Conservation (phyloP, 2,888 invertebrate species). For the Venusia cambrica region DNA sequence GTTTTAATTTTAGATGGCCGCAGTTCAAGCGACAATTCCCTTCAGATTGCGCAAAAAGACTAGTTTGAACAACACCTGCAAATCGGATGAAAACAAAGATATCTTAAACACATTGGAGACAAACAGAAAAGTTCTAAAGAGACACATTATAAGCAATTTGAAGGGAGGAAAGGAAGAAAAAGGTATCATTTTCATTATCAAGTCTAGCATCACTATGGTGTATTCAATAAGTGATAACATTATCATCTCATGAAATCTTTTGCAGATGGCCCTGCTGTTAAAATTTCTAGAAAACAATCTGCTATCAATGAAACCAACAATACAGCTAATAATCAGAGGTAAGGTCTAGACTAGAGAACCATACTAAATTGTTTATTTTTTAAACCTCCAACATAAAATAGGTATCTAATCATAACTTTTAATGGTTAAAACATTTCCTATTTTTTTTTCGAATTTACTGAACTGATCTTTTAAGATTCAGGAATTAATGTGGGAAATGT, state of each 20-base stretch:
- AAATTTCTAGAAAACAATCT: constrained; percentile 46
- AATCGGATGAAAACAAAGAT: constrained; percentile 56
- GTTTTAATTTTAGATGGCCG: constrained; percentile 52
- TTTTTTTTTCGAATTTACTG: too few relatives aligned
- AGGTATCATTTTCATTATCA: constrained; percentile 34
- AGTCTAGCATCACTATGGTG: not conserved
- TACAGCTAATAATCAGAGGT: constrained; percentile 16
- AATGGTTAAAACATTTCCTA: too few relatives aligned
- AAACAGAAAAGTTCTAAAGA: constrained; percentile 36
- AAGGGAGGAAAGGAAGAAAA: constrained; percentile 33
- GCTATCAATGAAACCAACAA: constrained; percentile 6
- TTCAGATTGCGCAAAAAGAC: constrained; percentile 74
- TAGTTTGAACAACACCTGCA: constrained; percentile 35
- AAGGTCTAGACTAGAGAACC: too few relatives aligned
- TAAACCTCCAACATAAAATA: too few relatives aligned
- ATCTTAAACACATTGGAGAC: constrained; percentile 38
- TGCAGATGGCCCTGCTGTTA: constrained; percentile 55
- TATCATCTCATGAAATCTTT: too few relatives aligned
- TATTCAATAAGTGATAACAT: too few relatives aligned
- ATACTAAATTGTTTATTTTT: too few relatives aligned
- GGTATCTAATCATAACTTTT: too few relatives aligned
- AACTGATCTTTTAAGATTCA: too few relatives aligned
- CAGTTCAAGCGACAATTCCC: constrained; percentile 69
- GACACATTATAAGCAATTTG: constrained; percentile 31
- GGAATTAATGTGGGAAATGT: too few relatives aligned